A percentile compares a stretch with the other conserved stretches of the same genome.
Conservation (phyloP, 2,888 invertebrate genomes). For the Trypoxylon attenuatum region DNA sequence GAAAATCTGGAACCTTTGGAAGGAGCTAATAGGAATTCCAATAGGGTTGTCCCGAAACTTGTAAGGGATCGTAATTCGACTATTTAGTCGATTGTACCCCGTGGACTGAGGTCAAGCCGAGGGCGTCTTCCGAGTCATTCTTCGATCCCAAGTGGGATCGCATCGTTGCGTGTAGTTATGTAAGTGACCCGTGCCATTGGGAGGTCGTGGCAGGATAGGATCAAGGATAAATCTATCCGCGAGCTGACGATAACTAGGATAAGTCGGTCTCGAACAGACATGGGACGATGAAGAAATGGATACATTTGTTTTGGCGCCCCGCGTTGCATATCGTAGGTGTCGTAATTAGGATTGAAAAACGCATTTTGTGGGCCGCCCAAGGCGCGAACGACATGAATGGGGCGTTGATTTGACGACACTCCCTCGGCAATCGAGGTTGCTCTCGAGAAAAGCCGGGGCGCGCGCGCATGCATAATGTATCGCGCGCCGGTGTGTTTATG, state of each 20-base stretch:
- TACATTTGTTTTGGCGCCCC: slow-evolving; percentile 29
- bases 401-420: slow-evolving; percentile 69
- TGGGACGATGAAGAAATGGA: not conserved
- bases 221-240: too few relatives aligned
- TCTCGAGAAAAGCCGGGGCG: slow-evolving; percentile 51
- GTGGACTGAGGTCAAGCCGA: slow-evolving; percentile 65
- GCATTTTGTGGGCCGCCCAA: slow-evolving; percentile 40
- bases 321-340: slow-evolving; percentile 14
- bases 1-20: too few relatives aligned
- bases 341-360: slow-evolving; percentile 50
- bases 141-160: slow-evolving; percentile 64
- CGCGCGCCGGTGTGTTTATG: slow-evolving; percentile 48
- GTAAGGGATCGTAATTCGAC: slow-evolving; percentile 65
- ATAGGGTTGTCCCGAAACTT: slow-evolving; percentile 6
- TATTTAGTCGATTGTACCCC: slow-evolving; percentile 64
- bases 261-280: not conserved
- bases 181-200: too few relatives aligned
- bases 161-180: slow-evolving; percentile 52
- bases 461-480: slow-evolving; percentile 65
- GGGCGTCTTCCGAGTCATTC: slow-evolving; percentile 69
- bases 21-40: not conserved
- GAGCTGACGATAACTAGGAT: too few relatives aligned
- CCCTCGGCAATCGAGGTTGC: slow-evolving; percentile 52
- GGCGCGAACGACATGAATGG: slow-evolving; percentile 66
- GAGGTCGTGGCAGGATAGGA: too few relatives aligned